Percentiles rank a stretch among this genome's conserved stretches.
Evolutionary conservation across 2,888 invertebrate genomes (phyloP).

Genomic region (Leuctra nigra): DNA sequence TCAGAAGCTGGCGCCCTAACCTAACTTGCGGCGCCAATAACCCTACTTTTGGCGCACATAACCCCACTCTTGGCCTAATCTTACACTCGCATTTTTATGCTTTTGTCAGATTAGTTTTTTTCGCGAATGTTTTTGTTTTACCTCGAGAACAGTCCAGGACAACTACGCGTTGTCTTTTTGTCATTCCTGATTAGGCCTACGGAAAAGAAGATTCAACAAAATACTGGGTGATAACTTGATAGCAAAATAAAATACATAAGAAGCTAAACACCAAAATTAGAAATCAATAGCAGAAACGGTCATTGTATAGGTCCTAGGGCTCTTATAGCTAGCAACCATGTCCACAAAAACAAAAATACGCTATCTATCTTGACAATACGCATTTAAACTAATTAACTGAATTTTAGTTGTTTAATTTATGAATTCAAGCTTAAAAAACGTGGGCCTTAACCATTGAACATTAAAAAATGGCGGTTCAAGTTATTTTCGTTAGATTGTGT

Average conservation of each 20-base stretch:
- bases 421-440: slow-evolving; percentile 42
- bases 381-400: slow-evolving; percentile 42
- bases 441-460: slow-evolving; percentile 41
- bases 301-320: neutral
- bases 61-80: slow-evolving; percentile 4
- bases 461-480: slow-evolving; percentile 25
- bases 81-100: no score
- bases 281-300: neutral
- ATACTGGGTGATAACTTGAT: neutral
- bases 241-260: slow-evolving; percentile 1
- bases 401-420: slow-evolving; percentile 45
- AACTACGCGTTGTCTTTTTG: no score
- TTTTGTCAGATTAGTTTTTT: no score
- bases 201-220: slow-evolving; percentile 5
- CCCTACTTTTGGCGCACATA: slow-evolving; percentile 1
- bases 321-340: neutral
- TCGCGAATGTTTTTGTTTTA: no score
- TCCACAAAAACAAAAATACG: neutral
- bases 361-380: slow-evolving; percentile 42
- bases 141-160: no score
- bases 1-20: slow-evolving; percentile 12
- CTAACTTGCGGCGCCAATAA: no score
- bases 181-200: slow-evolving; percentile 1
- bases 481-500: slow-evolving; percentile 28
- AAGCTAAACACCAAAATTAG: slow-evolving; percentile 17